Evolutionary conservation across 2,888 invertebrate species (phyloP), one percentile per base, ranked within the genome.

Genomic region (Acleris laterana): DNA sequence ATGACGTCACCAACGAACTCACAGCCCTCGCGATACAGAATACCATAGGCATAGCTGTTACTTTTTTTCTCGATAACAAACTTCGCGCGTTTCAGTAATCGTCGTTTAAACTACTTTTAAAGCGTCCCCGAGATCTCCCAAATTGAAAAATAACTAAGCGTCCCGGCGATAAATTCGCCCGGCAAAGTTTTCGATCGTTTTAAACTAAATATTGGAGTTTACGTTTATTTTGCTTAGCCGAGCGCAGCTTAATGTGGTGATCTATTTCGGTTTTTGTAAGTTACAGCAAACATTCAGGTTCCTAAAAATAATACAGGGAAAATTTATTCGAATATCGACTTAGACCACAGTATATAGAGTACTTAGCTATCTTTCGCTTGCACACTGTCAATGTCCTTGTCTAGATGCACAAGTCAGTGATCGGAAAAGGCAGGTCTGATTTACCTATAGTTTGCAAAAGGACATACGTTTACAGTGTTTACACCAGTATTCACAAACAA

Each of bases 141-240:
- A 90, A 90, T 90, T 90, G 90, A 90, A 90, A 90, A 90, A 90
- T 90, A 90, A 88, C 90, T 90, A 83, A 85, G 85, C 85, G 84
- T 84, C 80, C 80, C 75, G 70, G 79, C 80, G 72, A 87, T 89
- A 87, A 89, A 89, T 89, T 87, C 81, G 71, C 75, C 77, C 72
- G 72, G 71, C 82, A 76, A 87, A 86, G 81, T 88, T 87, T 72
- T 38, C 38, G 53, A 67, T 25, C 58, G 63, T 50, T 67, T 67
- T 53, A 67, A 63, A 66, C 66, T 66, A 66, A 66, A 67, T 67
- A 63, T 67, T 67, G 63, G 63, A 67, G 53, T 63, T 63, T 53
- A 51, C 6, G 46, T 46, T 46, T 17, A 50, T 60, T 61, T 17
- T 49, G 49, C 58, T 22, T 32, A 25, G 38, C 55, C 28, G 60